Percentiles rank a stretch among this genome's conserved stretches.
Evolutionary conservation across 2,888 invertebrate genomes (phyloP).

Genomic region (Neoascia interrupta): DNA sequence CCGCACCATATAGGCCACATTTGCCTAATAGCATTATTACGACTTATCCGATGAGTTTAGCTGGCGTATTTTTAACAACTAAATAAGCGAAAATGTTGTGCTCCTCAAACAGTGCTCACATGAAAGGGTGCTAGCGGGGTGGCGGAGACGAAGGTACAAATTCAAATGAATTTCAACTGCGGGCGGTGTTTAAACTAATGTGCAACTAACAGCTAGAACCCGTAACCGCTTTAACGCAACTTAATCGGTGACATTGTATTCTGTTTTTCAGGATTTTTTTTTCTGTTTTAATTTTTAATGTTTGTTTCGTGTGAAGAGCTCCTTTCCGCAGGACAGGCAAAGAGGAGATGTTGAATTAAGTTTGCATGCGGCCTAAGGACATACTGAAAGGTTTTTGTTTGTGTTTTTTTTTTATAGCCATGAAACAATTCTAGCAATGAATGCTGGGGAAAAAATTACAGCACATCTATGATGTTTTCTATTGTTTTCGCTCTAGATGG

Average conservation of each 20-base stretch:
- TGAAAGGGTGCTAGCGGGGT: too few relatives aligned
- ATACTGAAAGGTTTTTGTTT: conserved; percentile 49
- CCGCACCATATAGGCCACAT: conserved; percentile 17
- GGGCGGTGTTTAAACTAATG: conserved; percentile 38
- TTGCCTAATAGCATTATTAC: conserved; percentile 65
- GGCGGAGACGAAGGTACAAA: conserved; percentile 23
- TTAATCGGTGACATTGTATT: conserved; percentile 52
- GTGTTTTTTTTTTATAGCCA: conserved; percentile 18
- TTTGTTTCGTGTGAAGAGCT: conserved; percentile 47
- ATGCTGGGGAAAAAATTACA: conserved; percentile 3
- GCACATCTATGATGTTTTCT: conserved; percentile 36
- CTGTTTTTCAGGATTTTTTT: conserved; percentile 2
- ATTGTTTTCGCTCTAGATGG: conserved; percentile 50
- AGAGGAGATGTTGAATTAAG: conserved; percentile 22
- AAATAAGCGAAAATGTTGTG: conserved; percentile 54
- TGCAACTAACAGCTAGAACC: conserved; percentile 48
- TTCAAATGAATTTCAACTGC: conserved; percentile 10
- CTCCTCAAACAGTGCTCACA: background rate
- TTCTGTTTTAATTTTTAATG: conserved; percentile 39
- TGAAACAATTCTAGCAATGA: conserved; percentile 47
- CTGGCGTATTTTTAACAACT: conserved; percentile 61
- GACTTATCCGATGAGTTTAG: conserved; percentile 67
- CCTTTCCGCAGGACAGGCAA: background rate
- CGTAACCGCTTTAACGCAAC: conserved; percentile 60
- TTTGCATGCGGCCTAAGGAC: conserved; percentile 57